phyloP scores from a whole-genome alignment of 2,797 vertebrate species.

The Antrozous pallidus region DNA sequence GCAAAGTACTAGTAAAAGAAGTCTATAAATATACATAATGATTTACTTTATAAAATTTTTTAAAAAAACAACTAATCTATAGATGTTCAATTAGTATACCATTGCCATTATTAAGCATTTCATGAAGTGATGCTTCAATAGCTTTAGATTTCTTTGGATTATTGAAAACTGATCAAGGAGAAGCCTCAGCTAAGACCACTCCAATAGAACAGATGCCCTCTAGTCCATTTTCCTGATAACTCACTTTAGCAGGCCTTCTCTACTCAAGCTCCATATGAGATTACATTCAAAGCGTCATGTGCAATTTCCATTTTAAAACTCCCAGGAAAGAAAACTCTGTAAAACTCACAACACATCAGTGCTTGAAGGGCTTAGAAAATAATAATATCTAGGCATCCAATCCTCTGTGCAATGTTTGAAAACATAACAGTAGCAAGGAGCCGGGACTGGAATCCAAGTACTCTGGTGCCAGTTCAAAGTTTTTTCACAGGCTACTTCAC shows the following conservation, averaged over 20 bases:
- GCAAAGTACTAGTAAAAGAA: not conserved
- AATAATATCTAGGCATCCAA: not conserved
- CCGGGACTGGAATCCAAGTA: not conserved
- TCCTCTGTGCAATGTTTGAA: not conserved
- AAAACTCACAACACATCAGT: not conserved
- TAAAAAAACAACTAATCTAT: not conserved
- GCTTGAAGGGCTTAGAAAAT: not conserved
- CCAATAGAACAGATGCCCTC: not conserved
- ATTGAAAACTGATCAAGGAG: not conserved
- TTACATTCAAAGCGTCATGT: not conserved
- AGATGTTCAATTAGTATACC: not conserved
- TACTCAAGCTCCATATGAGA: not conserved
- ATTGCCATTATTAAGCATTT: not conserved
- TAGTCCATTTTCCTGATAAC: not conserved
- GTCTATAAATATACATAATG: not conserved
- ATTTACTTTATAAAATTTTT: conserved; percentile 14
- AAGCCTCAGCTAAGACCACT: not conserved
- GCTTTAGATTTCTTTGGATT: not conserved
- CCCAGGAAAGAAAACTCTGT: not conserved
- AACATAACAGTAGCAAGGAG: not conserved
- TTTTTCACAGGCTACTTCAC: not conserved
- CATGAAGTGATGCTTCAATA: not conserved
- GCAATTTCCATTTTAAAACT: not conserved
- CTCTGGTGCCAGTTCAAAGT: not conserved
- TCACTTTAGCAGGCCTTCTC: not conserved